Evolutionary conservation across 2,888 invertebrate genomes (phyloP).

Genomic region (Dastarcus helophoroides): DNA sequence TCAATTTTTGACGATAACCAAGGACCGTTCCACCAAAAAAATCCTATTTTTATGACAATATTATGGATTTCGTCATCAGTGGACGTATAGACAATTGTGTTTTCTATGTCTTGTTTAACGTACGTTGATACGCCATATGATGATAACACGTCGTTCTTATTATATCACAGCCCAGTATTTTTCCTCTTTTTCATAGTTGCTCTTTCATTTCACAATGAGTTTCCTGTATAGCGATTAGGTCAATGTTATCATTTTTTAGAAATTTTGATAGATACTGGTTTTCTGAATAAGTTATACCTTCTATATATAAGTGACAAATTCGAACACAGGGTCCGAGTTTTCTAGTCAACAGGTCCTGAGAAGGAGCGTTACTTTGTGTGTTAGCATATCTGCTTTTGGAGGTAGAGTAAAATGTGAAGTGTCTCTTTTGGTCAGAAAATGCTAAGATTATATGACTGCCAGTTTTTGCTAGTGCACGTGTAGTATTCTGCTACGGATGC

Average conservation of each 20-base stretch:
- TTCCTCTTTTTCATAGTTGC: constrained; percentile 9
- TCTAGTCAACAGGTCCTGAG: constrained; percentile 7
- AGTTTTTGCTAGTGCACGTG: too few relatives aligned
- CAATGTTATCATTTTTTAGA: constrained; percentile 3
- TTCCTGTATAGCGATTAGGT: constrained; percentile 10
- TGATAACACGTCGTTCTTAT: constrained; percentile 10
- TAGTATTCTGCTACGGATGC: too few relatives aligned
- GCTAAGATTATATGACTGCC: too few relatives aligned
- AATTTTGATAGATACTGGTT: constrained; percentile 3
- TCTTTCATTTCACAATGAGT: constrained; percentile 12
- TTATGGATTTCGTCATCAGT: constrained; percentile 10
- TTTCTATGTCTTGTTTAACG: constrained; percentile 11
- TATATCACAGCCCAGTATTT: constrained; percentile 11
- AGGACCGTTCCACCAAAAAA: constrained; percentile 14
- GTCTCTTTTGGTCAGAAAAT: too few relatives aligned
- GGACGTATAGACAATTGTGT: constrained; percentile 9
- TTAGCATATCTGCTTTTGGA: too few relatives aligned
- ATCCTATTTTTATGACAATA: constrained; percentile 11
- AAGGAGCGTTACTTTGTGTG: too few relatives aligned
- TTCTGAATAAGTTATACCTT: constrained; percentile 5
- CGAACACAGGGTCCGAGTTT: constrained; percentile 6
- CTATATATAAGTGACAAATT: constrained; percentile 7
- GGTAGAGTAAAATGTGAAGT: too few relatives aligned
- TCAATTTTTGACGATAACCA: constrained; percentile 14
- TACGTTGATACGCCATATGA: constrained; percentile 12